These are phyloP conservation scores for Rhinichthys klamathensis DNA, from an alignment of 2,113 vertebrate species.

Conservation along the genomic window DNA sequence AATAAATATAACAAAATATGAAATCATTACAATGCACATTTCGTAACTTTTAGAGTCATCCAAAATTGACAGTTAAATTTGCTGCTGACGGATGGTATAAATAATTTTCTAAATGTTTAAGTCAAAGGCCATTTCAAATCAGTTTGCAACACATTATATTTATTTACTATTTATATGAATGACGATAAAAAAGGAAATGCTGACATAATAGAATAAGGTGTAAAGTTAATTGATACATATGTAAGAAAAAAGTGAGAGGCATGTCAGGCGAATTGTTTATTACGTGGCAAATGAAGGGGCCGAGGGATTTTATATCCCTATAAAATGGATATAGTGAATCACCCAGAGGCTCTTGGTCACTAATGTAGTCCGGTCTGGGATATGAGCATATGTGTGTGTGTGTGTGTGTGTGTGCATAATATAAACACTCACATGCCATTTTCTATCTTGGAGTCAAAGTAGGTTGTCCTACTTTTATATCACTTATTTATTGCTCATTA, in stretches of 20 bases:
- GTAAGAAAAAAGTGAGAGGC: constrained; percentile 64
- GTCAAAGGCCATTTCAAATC: constrained; percentile 43
- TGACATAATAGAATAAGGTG: constrained; percentile 70
- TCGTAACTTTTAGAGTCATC: neutral
- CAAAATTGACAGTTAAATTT: neutral
- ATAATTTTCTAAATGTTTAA: constrained; percentile 14
- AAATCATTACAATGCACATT: constrained; percentile 3
- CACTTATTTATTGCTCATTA: constrained; percentile 67
- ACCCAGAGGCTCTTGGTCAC: constrained; percentile 66
- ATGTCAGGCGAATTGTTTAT: constrained; percentile 71
- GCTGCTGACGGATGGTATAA: neutral
- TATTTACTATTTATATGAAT: constrained; percentile 55
- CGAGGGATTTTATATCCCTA: constrained; percentile 71
- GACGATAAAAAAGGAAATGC: constrained; percentile 63
- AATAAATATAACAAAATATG: neutral
- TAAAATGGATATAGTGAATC: constrained; percentile 78
- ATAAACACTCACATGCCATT: constrained; percentile 33
- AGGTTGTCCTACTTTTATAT: constrained; percentile 61
- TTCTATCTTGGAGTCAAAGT: constrained; percentile 51
- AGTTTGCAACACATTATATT: constrained; percentile 24
- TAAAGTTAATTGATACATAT: constrained; percentile 75
- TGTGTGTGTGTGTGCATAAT: neutral
- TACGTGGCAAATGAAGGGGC: constrained; percentile 72
- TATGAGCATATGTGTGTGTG: constrained; percentile 4
- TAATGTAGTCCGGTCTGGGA: constrained; percentile 64